Conservation (phyloP, 2,113 vertebrate genomes). For the Cromileptes altivelis region DNA sequence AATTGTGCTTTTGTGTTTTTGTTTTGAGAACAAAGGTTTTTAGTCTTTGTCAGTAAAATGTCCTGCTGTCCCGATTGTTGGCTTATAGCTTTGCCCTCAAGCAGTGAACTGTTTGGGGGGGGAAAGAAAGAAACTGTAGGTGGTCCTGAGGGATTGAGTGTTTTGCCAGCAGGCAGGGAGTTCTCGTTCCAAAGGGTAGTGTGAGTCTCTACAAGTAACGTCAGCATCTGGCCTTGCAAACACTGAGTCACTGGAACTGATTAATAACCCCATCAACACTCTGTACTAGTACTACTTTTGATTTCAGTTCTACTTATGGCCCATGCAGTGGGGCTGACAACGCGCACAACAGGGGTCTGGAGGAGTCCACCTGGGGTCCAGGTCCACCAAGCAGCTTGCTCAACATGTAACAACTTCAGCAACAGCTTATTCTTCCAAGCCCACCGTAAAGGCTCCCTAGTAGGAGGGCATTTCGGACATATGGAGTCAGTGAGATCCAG, state of each 20-base stretch:
- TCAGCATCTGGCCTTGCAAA: not conserved
- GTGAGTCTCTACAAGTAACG: not conserved
- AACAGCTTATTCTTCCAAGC: slow-evolving; percentile 3
- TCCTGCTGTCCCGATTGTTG: not conserved
- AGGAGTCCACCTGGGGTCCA: not conserved
- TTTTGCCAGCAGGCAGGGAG: not conserved
- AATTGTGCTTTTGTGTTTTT: not conserved
- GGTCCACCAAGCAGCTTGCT: slow-evolving; percentile 16
- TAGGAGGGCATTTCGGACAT: slow-evolving; percentile 1
- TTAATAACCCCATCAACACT: slow-evolving; percentile 36
- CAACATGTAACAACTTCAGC: slow-evolving; percentile 16
- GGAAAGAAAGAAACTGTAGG: not conserved
- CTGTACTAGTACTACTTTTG: slow-evolving; percentile 18
- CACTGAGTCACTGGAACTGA: slow-evolving; percentile 20
- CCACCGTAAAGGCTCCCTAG: not conserved
- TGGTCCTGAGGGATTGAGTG: not conserved
- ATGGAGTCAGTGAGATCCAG: slow-evolving; percentile 16
- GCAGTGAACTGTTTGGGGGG: not conserved
- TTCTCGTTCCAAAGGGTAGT: slow-evolving; percentile 20
- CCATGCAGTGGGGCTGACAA: slow-evolving; percentile 25
- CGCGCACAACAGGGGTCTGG: slow-evolving; percentile 20
- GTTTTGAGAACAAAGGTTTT: not conserved
- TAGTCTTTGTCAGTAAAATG: not conserved
- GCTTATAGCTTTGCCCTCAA: slow-evolving; percentile 1
- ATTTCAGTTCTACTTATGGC: slow-evolving; percentile 13